These are phyloP conservation scores for Solenopsis fugax DNA, from an alignment of 1,140 invertebrate genomes.

Conservation along the genomic window DNA sequence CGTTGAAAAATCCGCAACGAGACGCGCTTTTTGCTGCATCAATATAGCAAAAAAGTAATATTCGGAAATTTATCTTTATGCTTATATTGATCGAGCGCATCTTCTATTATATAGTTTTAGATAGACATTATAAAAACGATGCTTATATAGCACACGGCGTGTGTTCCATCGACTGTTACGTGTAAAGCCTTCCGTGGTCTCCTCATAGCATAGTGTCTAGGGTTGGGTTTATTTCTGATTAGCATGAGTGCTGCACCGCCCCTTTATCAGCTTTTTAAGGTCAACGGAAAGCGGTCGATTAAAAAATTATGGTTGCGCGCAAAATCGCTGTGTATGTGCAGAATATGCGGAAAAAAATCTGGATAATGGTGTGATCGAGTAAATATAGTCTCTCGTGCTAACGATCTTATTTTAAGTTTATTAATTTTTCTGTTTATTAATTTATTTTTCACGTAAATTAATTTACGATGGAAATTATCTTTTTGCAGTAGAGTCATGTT, in stretches of 20 bases:
- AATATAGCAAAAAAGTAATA: not conserved
- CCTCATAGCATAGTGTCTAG: slow-evolving; percentile 22
- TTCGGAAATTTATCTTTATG: slow-evolving; percentile 11
- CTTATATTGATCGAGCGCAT: slow-evolving; percentile 20
- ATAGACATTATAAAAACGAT: slow-evolving; percentile 49
- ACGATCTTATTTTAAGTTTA: slow-evolving; percentile 36
- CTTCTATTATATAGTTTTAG: slow-evolving; percentile 25
- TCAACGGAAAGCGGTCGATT: slow-evolving; percentile 62
- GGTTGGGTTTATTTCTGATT: slow-evolving; percentile 70
- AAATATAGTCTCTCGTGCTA: not conserved
- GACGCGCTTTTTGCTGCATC: not conserved
- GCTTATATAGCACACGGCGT: slow-evolving; percentile 46
- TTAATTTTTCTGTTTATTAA: slow-evolving; percentile 1
- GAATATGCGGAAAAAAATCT: slow-evolving; percentile 9
- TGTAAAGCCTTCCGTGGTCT: slow-evolving; percentile 52
- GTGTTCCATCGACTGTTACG: slow-evolving; percentile 53
- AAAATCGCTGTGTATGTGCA: slow-evolving; percentile 22
- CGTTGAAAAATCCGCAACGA: not conserved
- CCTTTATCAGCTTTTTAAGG: slow-evolving; percentile 64
- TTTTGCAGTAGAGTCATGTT: not conserved
- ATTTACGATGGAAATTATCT: not conserved
- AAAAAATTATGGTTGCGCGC: slow-evolving; percentile 58
- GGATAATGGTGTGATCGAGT: not conserved
- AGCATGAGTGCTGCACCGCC: slow-evolving; percentile 23
- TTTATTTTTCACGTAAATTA: not conserved